Evolutionary conservation across 1,140 invertebrate species (phyloP), one percentile per base, ranked within the genome.

Genomic region (Paralvinella palmiformis): DNA sequence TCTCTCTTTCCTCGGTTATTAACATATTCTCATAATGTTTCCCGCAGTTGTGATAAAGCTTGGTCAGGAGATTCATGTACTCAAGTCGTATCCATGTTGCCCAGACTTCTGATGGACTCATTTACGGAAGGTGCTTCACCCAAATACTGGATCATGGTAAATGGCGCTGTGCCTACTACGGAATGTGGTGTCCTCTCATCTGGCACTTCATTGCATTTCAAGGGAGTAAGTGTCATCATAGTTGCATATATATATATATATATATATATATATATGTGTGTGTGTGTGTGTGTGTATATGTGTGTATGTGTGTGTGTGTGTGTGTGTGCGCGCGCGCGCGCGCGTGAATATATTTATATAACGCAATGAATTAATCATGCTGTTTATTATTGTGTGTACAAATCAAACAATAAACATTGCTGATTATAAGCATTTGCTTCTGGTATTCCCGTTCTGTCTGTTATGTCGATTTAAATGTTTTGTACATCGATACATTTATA

Each of bases 161-260:
- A 74, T 59, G 82, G 82, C 1, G 81, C 72, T 5, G 69, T 72
- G n/a, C 53, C 77, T 3, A 68, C 70, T 15, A 69, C 73, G 32
- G 70, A 75, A 1, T 83, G 81, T 70, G 71, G 74, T 32, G 71
- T 72, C 4, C 59, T 82, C 36, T 75, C 75, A 17, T 72, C 77
- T 29, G 79, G 80, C 36, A 68, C 70, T 15, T 77, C 78, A 29
- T 59, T 83, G 7, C 81, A 83, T 69, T 82, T 83, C 67, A 73
- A 72, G 56, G 78, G 78, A 65, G 82, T 83, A 70, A 63, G 71
- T 71, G 59, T 37, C 15, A 33, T 55, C n/a, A 41, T 33, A 61
- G 31, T 35, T n/a, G 20, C 22, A 53, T 44, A 36, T 24, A 53
- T n/a, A 52, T 17, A 33, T 53, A 55, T 31, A 52, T 17, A 29